These are phyloP conservation scores for Criorhina ranunculi DNA, from an alignment of 2,888 invertebrate species.

Conservation along the genomic window DNA sequence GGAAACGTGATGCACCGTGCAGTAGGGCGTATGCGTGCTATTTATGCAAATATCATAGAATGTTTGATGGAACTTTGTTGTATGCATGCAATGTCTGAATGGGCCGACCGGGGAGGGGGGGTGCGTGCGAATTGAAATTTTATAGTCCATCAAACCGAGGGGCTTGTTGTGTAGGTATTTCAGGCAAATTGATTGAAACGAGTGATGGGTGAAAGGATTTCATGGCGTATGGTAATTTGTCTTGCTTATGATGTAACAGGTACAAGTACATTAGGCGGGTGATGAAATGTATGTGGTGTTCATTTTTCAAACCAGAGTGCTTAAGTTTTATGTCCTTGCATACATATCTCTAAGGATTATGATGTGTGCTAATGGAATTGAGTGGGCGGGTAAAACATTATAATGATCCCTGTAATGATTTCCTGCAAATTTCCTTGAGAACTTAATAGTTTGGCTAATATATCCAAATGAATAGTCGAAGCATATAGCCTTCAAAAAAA, in stretches of 20 bases:
- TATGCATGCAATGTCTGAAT: conserved; percentile 37
- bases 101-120: not conserved
- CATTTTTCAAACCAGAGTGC: not conserved
- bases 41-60: conserved; percentile 57
- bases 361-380: conserved; percentile 48
- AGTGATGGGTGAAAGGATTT: conserved; percentile 33
- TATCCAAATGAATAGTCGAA: too few species aligned
- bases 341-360: conserved; percentile 28
- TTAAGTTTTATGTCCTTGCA: too few species aligned
- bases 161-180: conserved; percentile 18
- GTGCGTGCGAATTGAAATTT: conserved; percentile 53
- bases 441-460: too few species aligned
- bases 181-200: conserved; percentile 51
- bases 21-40: conserved; percentile 51
- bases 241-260: conserved; percentile 61
- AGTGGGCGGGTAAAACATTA: not conserved
- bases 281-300: conserved; percentile 26
- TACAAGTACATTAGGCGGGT: conserved; percentile 26
- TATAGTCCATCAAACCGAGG: conserved; percentile 38
- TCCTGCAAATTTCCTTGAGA: too few species aligned
- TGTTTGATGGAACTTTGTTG: conserved; percentile 45
- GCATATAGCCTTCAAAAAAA: too few species aligned
- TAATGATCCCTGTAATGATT: not conserved
- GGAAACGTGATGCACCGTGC: conserved; percentile 46
- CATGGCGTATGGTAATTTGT: conserved; percentile 53